Percentiles rank a stretch among this genome's conserved stretches.
Conservation (phyloP, 2,797 vertebrate genomes). For the Leucoraja ocellata region DNA sequence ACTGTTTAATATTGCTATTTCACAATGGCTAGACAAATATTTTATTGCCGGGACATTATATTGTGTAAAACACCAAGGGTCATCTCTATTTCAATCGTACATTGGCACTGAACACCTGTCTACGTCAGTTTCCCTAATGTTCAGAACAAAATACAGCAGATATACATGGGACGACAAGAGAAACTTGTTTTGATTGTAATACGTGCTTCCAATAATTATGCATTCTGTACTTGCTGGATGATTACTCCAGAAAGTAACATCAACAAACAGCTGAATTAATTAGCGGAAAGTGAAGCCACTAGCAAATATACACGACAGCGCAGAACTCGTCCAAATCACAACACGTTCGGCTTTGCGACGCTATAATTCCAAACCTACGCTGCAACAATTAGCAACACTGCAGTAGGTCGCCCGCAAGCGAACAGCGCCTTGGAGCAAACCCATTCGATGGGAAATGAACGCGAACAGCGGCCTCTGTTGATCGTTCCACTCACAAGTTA, state of each 20-base stretch:
- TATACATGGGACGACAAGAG: constrained; percentile 15
- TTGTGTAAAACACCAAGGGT: background rate
- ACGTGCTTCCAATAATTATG: constrained; percentile 15
- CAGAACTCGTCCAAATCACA: constrained; percentile 31
- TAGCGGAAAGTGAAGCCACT: constrained; percentile 30
- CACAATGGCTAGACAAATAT: background rate
- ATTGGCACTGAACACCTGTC: background rate
- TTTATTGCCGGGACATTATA: background rate
- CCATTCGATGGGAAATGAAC: constrained; percentile 19
- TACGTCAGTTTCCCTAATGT: background rate
- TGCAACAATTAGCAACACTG: constrained; percentile 35
- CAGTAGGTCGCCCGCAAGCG: constrained; percentile 31
- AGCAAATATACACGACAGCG: constrained; percentile 13
- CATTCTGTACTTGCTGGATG: constrained; percentile 31
- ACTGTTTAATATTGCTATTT: background rate
- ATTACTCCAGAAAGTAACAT: constrained; percentile 30
- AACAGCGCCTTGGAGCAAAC: background rate
- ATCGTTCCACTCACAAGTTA: constrained; percentile 19
- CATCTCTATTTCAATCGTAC: background rate
- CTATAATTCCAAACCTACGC: constrained; percentile 22
- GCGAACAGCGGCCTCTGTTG: constrained; percentile 38
- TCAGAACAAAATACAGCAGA: background rate
- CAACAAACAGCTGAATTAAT: constrained; percentile 35
- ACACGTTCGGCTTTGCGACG: constrained; percentile 7
- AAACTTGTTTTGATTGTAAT: constrained; percentile 36